phyloP scores from a whole-genome alignment of 2,797 vertebrate species.

The Myotis vivesi region DNA sequence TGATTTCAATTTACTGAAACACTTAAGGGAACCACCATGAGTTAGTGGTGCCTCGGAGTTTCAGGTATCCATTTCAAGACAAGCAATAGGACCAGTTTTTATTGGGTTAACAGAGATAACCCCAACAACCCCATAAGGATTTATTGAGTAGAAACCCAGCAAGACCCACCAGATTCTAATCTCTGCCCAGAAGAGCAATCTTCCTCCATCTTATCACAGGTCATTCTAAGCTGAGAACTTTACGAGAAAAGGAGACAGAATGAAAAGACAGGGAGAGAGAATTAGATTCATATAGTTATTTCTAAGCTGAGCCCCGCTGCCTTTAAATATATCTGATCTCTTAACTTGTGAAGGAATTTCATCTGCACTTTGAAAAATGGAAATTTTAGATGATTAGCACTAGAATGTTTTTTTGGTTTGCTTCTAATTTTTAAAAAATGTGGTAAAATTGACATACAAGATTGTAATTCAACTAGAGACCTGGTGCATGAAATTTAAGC shows the following conservation, averaged over 20 bases:
- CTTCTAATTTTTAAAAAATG: neutral
- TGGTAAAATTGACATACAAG: neutral
- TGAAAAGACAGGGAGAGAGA: neutral
- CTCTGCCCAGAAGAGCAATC: neutral
- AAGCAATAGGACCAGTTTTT: neutral
- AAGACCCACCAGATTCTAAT: neutral
- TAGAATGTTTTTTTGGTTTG: neutral
- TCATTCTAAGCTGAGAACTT: neutral
- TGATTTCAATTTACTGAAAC: neutral
- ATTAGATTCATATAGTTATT: neutral
- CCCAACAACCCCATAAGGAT: neutral
- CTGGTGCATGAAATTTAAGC: too few species aligned
- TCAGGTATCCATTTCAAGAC: neutral
- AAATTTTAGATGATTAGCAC: neutral
- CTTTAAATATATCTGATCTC: neutral
- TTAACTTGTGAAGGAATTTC: neutral
- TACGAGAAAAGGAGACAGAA: neutral
- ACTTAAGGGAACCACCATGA: too few species aligned
- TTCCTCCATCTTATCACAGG: neutral
- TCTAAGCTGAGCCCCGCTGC: neutral
- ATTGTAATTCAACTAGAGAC: neutral
- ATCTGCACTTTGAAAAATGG: neutral
- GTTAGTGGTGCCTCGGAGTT: neutral
- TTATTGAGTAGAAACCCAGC: neutral
- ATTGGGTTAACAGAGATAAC: neutral